Evolutionary conservation across 2,888 invertebrate genomes (phyloP), one percentile per base, ranked within the genome.

Genomic region (Troides helena): DNA sequence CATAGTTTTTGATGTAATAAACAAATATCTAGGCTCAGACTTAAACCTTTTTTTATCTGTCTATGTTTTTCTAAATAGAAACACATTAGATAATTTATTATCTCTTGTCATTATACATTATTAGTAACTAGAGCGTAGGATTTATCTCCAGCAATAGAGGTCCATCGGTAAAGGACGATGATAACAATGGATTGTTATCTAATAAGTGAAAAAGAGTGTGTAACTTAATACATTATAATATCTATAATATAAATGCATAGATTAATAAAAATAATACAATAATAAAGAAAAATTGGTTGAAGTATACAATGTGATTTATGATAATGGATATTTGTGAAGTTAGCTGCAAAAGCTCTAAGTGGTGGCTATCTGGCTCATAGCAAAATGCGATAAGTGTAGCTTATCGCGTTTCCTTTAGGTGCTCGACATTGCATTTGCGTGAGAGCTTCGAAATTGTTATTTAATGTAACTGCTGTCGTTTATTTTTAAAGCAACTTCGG

Each of bases 331-430:
- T 73, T 71, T 68, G 69, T 72, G 61, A 50, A 69, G 65, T 71
- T 68, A 18, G 69, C 71, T 64, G 71, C 72, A 68, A 71, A 69
- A 72, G 71, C 72, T 64, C 72, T 72, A 59, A 72, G 71, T 71
- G 71, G 62, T 71, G 61, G 62, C 59, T 69, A 72, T 69, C 69
- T 53, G 64, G 69, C 69, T 61, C 61, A 68, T 59, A 68, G 69
- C 30, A 39, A 59, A 65, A 61, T 61, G 65, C 65, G 64, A 69
- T 65, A 69, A 69, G 23, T 56, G 17, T 43, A 65, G 30, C 39
- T 65, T 61, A 65, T 69, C n/a, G 64, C 64, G 30, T 69, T 65
- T 69, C 69, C 69, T 60, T 39, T 68, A 36, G 58, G 50, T 39
- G 59, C 39, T 64, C 59, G 46, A 64, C 64, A 60, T 64, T 68